Evolutionary conservation across 2,888 invertebrate genomes (phyloP), one percentile per base, ranked within the genome.

Genomic region (Euplexia lucipara): DNA sequence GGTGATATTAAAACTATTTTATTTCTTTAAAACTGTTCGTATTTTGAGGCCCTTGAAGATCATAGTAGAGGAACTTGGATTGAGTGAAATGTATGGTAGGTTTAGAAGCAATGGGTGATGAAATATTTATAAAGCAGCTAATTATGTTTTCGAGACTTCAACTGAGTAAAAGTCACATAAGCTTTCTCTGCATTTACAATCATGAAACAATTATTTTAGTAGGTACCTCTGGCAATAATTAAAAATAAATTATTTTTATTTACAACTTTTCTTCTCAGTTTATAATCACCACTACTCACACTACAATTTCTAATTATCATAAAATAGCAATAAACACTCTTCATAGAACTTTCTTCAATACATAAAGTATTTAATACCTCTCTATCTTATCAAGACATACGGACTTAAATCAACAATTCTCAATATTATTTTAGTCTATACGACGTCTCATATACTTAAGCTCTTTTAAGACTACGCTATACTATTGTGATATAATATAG

Each of bases 1-100:
- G 16, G 52, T 30, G 20, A 20, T 35, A n/a, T 47, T 39, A 26
- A 35, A 54, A 22, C 53, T 45, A 35, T 37, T 65, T 54, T 53
- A 18, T 22, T 63, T 61, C 51, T 20, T 26, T 26, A 26, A 26
- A n/a, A 41, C 3, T 20, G 3, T 30, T 34, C 26, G 8, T 30
- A 35, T 20, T 12, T 30, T 16, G 10, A 54, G 60, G 7, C 22
- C 5, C 12, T 59, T 22, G 10, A n/a, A 32, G n/a, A 49, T 49
- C 22, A 32, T 10, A 9, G 12, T 12, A 1, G 1, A 18, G 7
- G 7, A 14, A 12, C 5, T 37, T 37, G 2, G 8, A 65, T 22
- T 32, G 7, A 16, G 16, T 14, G 16, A 32, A n/a, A n/a, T n/a
- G n/a, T n/a, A n/a, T n/a, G n/a, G n/a, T n/a, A n/a, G n/a, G 3